Conservation (phyloP, 1,140 invertebrate species). For the Alviniconcha marisindica region DNA sequence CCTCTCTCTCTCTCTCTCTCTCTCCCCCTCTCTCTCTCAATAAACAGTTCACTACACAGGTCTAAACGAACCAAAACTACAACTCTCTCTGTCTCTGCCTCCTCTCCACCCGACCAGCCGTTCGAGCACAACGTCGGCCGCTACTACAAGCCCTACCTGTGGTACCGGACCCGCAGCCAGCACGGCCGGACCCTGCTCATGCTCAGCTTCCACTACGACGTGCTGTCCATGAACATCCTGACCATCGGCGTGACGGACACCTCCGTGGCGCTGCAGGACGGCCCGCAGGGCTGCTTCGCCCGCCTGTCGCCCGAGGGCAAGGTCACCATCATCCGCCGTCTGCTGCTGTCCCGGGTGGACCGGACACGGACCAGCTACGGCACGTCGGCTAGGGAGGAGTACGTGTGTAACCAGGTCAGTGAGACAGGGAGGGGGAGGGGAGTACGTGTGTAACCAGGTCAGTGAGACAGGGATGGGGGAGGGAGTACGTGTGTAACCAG, state of each 20-base stretch:
- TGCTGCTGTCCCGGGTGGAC: constrained; percentile 62
- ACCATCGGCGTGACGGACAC: constrained; percentile 66
- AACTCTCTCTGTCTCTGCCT: no score
- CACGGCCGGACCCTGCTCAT: constrained; percentile 72
- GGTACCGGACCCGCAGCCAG: constrained; percentile 66
- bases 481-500: no score
- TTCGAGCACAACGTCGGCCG: constrained; percentile 44
- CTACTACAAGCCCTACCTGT: constrained; percentile 66
- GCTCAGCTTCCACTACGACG: constrained; percentile 72
- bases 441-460: no score
- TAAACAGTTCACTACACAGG: no score
- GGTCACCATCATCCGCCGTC: constrained; percentile 54
- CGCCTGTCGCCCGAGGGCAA: constrained; percentile 52
- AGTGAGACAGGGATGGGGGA: no score
- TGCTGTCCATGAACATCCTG: constrained; percentile 71
- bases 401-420: constrained; percentile 66
- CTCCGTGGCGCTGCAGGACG: constrained; percentile 57
- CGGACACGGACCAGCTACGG: constrained; percentile 26
- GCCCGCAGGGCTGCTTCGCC: constrained; percentile 66
- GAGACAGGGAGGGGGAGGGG: no score
- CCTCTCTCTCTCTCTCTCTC: no score
- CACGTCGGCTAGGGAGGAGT: constrained; percentile 50
- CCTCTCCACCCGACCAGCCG: constrained; percentile 43
- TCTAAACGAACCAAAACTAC: no score
- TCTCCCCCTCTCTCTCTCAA: no score